Conservation (phyloP, 1,140 invertebrate species). For the Diploscapter pachys region DNA sequence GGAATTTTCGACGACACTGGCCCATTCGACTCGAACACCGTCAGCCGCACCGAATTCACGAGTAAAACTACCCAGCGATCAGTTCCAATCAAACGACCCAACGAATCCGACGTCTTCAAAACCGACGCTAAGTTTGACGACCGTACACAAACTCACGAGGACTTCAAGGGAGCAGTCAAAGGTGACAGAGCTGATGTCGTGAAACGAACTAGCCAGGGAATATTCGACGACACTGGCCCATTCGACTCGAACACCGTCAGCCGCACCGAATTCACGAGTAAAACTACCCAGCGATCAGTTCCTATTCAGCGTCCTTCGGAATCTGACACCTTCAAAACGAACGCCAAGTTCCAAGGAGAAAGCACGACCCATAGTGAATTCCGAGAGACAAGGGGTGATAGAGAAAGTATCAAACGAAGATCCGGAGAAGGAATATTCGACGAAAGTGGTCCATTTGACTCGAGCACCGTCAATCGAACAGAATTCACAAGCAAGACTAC, state of each 20-base stretch:
- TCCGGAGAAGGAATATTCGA: conserved; percentile 16
- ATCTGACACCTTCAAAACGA: conserved; percentile 8
- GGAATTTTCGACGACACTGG: background rate
- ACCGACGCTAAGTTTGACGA: conserved; percentile 3
- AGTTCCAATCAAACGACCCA: conserved; percentile 2
- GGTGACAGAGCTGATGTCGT: conserved; percentile 16
- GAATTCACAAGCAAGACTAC: conserved; percentile 13
- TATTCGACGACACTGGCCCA: conserved; percentile 10
- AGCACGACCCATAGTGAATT: conserved; percentile 19
- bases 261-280: conserved; percentile 12
- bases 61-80: background rate
- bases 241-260: conserved; percentile 11
- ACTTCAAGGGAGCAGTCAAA: conserved; percentile 8
- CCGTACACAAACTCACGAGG: conserved; percentile 19
- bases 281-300: conserved; percentile 4
- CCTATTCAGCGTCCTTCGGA: conserved; percentile 4
- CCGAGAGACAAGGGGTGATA: conserved; percentile 10
- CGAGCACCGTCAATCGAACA: conserved; percentile 13
- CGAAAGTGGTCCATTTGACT: conserved; percentile 13
- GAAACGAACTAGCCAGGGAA: conserved; percentile 2
- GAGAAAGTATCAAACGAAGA: conserved; percentile 9
- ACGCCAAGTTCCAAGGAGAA: conserved; percentile 15
- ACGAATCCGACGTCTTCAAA: background rate
- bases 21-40: background rate
- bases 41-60: background rate